A percentile compares a stretch with the other conserved stretches of the same genome.
These are phyloP conservation scores for Drosophila guanche DNA, from an alignment of 1,140 invertebrate genomes.

Conservation along the genomic window DNA sequence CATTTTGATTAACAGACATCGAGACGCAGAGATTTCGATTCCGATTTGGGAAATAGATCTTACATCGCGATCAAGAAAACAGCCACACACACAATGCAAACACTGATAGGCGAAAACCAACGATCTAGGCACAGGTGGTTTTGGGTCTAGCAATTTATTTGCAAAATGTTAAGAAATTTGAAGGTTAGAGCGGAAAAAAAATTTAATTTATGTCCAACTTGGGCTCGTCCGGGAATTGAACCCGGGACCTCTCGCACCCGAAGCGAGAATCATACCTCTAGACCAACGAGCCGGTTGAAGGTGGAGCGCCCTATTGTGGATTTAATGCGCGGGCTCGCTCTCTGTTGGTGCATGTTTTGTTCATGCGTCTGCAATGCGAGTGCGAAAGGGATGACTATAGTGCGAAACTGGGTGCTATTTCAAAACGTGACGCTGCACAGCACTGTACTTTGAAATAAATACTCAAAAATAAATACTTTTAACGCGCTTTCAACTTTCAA, in stretches of 20 bases:
- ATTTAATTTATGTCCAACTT: constrained; percentile 37
- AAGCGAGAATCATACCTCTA: constrained; percentile 85
- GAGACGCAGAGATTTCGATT: constrained; percentile 12
- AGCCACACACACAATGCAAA: no score
- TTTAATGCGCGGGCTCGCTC: constrained; percentile 6
- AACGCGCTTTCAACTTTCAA: no score
- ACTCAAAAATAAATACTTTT: no score
- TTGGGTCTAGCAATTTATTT: background rate
- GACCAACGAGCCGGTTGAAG: constrained; percentile 75
- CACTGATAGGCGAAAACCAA: no score
- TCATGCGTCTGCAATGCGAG: background rate
- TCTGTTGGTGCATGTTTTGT: constrained; percentile 12
- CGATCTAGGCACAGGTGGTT: no score
- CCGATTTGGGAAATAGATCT: no score
- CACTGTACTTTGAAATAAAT: no score
- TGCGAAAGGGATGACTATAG: background rate
- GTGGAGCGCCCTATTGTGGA: constrained; percentile 35
- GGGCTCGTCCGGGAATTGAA: constrained; percentile 93
- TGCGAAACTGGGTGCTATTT: background rate
- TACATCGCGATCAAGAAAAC: no score
- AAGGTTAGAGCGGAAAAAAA: constrained; percentile 26
- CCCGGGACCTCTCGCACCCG: constrained; percentile 93
- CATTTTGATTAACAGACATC: constrained; percentile 40
- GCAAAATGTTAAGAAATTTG: constrained; percentile 5
- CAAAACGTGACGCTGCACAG: background rate